Evolutionary conservation across 2,797 vertebrate genomes (phyloP).

Genomic region (Lerista edwardsae): DNA sequence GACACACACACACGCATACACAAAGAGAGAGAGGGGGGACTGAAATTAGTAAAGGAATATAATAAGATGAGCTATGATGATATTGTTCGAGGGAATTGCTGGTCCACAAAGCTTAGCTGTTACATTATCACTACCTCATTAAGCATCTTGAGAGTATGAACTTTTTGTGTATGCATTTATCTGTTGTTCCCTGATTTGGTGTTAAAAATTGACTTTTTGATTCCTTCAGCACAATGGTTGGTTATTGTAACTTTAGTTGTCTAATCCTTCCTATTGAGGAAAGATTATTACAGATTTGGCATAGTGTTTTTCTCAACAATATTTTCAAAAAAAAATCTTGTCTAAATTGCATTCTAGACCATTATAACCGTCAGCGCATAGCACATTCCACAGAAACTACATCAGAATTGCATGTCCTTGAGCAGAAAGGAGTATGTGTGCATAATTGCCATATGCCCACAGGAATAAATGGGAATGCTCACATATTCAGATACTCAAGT

Average conservation of each 20-base stretch:
- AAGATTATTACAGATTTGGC: neutral
- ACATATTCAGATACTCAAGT: neutral
- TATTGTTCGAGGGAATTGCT: neutral
- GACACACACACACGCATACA: too few species aligned
- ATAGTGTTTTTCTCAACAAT: conserved; percentile 1
- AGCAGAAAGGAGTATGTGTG: neutral
- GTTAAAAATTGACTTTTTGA: neutral
- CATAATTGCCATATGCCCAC: neutral
- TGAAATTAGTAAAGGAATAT: neutral
- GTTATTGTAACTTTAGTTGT: neutral
- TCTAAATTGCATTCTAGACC: neutral
- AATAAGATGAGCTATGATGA: neutral
- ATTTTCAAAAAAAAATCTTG: neutral
- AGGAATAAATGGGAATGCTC: neutral
- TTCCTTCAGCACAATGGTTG: neutral
- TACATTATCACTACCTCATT: neutral
- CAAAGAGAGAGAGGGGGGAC: neutral
- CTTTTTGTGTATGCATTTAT: neutral
- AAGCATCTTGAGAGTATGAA: neutral
- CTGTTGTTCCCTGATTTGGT: neutral
- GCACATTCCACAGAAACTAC: neutral
- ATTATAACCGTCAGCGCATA: neutral
- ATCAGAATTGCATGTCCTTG: neutral
- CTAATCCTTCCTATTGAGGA: neutral
- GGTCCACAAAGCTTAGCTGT: neutral